phyloP scores from a whole-genome alignment of 2,888 invertebrate genomes.

The Drosophila sordidula region DNA sequence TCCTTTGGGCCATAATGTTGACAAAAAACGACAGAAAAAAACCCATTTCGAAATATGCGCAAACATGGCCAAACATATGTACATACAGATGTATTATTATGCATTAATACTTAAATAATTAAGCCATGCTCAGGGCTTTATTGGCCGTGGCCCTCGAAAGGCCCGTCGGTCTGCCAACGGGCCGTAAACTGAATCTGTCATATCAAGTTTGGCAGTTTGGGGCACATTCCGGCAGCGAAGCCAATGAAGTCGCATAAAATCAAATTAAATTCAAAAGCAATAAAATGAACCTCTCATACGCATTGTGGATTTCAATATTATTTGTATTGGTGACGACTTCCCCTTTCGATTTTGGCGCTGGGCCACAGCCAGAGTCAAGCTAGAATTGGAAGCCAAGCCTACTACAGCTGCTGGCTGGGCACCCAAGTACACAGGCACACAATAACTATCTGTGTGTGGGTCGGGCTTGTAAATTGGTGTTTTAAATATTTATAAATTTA shows the following conservation, averaged over 20 bases:
- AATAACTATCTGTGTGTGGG: conserved; percentile 37
- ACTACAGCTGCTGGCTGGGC: conserved; percentile 18
- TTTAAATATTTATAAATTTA: conserved; percentile 78
- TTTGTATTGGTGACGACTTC: conserved; percentile 57
- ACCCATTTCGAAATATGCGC: conserved; percentile 39
- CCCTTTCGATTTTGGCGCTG: conserved; percentile 67
- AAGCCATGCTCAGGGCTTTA: conserved; percentile 39
- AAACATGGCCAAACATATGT: conserved; percentile 50
- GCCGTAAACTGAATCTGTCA: conserved; percentile 51
- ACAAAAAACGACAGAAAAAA: conserved; percentile 8
- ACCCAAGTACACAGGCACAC: neutral
- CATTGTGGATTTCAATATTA: conserved; percentile 58
- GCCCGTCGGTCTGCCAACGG: conserved; percentile 1
- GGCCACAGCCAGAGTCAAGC: conserved; percentile 5
- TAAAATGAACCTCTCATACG: conserved; percentile 64
- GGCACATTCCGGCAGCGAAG: conserved; percentile 31
- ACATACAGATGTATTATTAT: conserved; percentile 24
- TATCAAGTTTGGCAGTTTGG: conserved; percentile 50
- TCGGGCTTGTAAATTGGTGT: conserved; percentile 66
- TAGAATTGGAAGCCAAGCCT: conserved; percentile 20
- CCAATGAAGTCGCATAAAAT: conserved; percentile 45
- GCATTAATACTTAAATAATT: conserved; percentile 65
- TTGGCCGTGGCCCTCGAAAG: conserved; percentile 8
- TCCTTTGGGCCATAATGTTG: conserved; percentile 45
- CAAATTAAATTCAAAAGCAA: conserved; percentile 67